Conservation (phyloP, 1,140 invertebrate species). For the Oreohelix idahoensis region DNA sequence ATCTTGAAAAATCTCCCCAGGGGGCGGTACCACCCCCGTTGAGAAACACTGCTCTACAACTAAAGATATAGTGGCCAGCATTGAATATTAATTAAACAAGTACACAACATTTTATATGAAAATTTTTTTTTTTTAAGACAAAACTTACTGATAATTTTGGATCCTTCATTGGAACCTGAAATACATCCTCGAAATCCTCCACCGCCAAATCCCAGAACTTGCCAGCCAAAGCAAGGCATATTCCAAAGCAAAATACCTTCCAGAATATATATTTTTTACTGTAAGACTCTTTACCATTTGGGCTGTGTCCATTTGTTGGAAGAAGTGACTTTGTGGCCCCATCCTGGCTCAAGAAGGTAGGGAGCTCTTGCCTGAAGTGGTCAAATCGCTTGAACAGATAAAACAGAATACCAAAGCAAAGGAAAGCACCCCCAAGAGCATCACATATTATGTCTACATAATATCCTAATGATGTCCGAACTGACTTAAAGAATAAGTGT, state of each 20-base stretch:
- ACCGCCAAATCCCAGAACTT: constrained; percentile 59
- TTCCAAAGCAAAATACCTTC: constrained; percentile 61
- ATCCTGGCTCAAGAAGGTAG: constrained; percentile 38
- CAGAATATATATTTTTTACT: constrained; percentile 63
- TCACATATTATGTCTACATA: constrained; percentile 65
- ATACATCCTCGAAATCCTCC: constrained; percentile 50
- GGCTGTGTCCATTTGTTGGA: constrained; percentile 45
- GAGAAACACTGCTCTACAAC: too few relatives aligned
- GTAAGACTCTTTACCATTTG: constrained; percentile 35
- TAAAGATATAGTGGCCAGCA: too few relatives aligned
- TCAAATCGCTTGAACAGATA: constrained; percentile 60
- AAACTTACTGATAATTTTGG: constrained; percentile 57
- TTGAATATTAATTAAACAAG: too few relatives aligned
- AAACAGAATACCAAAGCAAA: constrained; percentile 62
- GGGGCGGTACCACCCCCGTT: too few relatives aligned
- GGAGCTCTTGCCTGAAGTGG: constrained; percentile 46
- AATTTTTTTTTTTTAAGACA: too few relatives aligned
- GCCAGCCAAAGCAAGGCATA: constrained; percentile 53
- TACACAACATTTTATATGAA: too few relatives aligned
- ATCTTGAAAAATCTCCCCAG: too few relatives aligned
- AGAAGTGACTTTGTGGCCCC: constrained; percentile 14
- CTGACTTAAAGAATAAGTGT: constrained; percentile 51
- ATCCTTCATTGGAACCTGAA: constrained; percentile 52
- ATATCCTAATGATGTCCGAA: constrained; percentile 62
- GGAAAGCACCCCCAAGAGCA: constrained; percentile 56